phyloP scores from a whole-genome alignment of 2,113 vertebrate species.

The Carettochelys insculpta region DNA sequence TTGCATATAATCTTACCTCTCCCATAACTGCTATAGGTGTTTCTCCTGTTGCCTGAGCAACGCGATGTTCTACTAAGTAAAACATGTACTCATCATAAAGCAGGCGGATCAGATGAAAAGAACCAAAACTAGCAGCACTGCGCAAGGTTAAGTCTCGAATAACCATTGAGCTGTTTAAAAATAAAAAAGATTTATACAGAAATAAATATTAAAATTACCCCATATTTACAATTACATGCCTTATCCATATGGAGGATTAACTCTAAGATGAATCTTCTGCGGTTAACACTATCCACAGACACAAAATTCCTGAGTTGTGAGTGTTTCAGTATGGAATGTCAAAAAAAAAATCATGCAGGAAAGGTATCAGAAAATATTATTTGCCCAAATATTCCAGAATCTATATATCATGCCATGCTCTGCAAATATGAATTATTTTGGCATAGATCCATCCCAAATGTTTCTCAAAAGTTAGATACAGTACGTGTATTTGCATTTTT shows the following conservation, averaged over 20 bases:
- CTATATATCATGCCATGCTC: neutral
- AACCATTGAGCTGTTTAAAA: constrained; percentile 83
- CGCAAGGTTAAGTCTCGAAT: constrained; percentile 86
- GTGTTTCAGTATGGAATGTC: neutral
- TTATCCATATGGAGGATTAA: neutral
- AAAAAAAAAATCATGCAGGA: rapidly evolving
- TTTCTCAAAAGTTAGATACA: neutral
- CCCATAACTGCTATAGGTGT: constrained; percentile 88
- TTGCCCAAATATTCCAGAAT: neutral
- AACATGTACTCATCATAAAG: constrained; percentile 88
- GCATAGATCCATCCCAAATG: neutral
- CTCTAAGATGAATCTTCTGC: constrained; percentile 15
- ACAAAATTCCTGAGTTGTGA: neutral
- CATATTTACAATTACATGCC: neutral
- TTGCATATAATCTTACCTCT: constrained; percentile 77
- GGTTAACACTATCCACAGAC: neutral
- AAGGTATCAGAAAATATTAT: neutral
- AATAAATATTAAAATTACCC: neutral
- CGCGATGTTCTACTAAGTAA: constrained; percentile 86
- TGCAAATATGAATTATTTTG: neutral
- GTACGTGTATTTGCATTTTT: neutral
- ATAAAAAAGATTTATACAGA: constrained; percentile 58
- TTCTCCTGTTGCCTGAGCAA: constrained; percentile 86
- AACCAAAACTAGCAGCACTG: constrained; percentile 88
- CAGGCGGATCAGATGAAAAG: constrained; percentile 87